Base-by-base conservation (phyloP, 2,888 invertebrate genomes). In the Eupithecia tripunctaria region DNA sequence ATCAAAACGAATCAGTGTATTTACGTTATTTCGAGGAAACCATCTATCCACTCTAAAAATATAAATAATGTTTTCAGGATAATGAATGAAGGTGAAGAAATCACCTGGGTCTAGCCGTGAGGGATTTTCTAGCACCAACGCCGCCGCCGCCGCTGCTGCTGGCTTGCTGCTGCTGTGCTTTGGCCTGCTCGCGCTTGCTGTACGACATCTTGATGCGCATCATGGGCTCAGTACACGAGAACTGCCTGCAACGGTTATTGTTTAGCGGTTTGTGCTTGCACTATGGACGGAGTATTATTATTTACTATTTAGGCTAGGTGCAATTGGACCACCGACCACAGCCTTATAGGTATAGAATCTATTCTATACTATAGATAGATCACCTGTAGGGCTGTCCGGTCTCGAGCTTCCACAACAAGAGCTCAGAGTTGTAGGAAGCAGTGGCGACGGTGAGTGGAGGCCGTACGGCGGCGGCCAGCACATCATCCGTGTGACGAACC, bases 371-470 rank as follows among this genome's bases (percentile, higher is more conserved):
- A 29, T 29, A 29, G 29, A 29, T 7, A 43, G 43, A 43, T 51
- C 21, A 92, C 85, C 95, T 92, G 86, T 96, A 97, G 0, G 97
- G 96, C 85, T 97, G 97, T 0, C 97, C 97, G 0, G 97, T 97
- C 89, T 97, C 97, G 71, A 97, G 91, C 78, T 96, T 96, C 98
- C 98, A 98, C 78, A 98, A 94, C 36, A 98, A 93, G 65, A 98
- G 93, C 88, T 97, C 97, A 0, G 98, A 98, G 80, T 96, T 96
- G 87, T 97, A 97, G 15, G 96, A 96, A 77, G 96, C 95, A 2
- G 98, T 98, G 60, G 96, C 97, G 36, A 98, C 88, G 21, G 96
- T 95, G 83, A 96, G 95, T 0, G 97, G 97, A 27, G 94, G 79
- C 77, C 96, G 95, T 1, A 95, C 95, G 56, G 96, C 96, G 1